Base-by-base conservation (phyloP, 2,113 vertebrate genomes). In the Rattus rattus region DNA sequence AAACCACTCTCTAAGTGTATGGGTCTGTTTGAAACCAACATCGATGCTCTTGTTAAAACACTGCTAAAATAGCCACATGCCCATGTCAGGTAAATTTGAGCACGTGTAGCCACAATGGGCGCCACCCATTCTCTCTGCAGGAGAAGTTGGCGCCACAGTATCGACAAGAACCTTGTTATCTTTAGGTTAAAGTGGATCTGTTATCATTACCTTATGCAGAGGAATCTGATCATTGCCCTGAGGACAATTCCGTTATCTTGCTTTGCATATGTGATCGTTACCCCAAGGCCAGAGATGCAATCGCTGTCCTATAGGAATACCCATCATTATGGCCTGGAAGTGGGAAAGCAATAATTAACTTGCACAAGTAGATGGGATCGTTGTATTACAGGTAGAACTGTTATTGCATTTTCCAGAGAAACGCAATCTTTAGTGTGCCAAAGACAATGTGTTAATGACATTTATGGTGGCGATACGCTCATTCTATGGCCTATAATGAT, bases 381-480 rank as follows among this genome's bases (percentile, higher is more conserved):
- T 87, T 95, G 96, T 59, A 86, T 63, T 94, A 86, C 72, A 94
- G 96, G 96, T 88, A 97, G 84, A 90, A 93, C 93, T 67, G 86
- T 87, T 97, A 97, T 47, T 97, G 96, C 70, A 92, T 96, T 97
- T 97, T 30, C 76, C 73, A 16, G 63, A 95, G 93, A 97, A 96
- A 95, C 49, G 89, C 56, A 93, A 75, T 95, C 95, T 96, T 97
- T 90, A 96, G 83, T 83, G 91, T 85, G 95, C 77, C 96, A 97
- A 97, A 95, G 97, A 92, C 96, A 95, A 96, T 95, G 95, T 97
- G 96, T 97, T 98, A 97, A 97, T 97, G 97, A 98, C 79, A 96
- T 90, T 97, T 97, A 97, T 94, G 73, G 94, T 84, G 75, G 95
- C 72, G 95, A 97, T 96, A 97, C 49, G 89, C 94, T 97, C 77